Base-by-base conservation (phyloP, 53 echinoderm and acorn worm species). In the Pentamera pediparva region DNA sequence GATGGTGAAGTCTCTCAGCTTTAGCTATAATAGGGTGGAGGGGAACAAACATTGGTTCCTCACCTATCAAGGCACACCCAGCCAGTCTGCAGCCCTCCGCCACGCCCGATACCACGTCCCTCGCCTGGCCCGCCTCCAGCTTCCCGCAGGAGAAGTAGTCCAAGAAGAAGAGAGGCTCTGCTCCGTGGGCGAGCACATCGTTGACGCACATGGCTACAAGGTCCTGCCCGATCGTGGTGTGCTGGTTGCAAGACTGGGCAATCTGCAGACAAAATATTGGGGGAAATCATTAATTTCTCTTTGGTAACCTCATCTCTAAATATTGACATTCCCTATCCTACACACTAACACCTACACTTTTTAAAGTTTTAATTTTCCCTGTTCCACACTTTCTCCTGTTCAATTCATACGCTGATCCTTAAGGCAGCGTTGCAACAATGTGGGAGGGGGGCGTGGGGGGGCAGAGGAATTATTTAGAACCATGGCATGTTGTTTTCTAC, bases 201-300 rank as follows among this genome's bases (percentile, higher is more conserved):
- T 98, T 98, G 33, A 92, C 98, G 47, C 91, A 98, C 98, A 98
- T 98, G 33, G 98, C 98, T 20, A 98, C 98, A 5, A 98, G 63
- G 54, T 98, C 92, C 38, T 85, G 75, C 38, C 98, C 98, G 15
- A 98, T 77, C 20, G 89, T 92, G 18, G 35, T 24, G 57, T 92
- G 98, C 4, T 85, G 74, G 17, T 56, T 74, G 47, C 82, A 83
- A 2, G 83, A 56, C 52, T 96, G 98, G 2, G 98, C 98, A 54
- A 96, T 88, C 98, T 96, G 77, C 40, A 69, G 50, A 32, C 2
- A 41, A 37, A 28, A 18, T 25, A 22, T 5, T 0, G 21, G 28
- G 21, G 55, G 12, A 45, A 45, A 45, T 12, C 13, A 12, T 45
- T 12, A 12, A 45, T 45, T n/a, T 41, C 43, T 41, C n/a, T n/a